These are phyloP conservation scores for Anguilla pacifica DNA, from an alignment of 2,797 vertebrate genomes.

Conservation along the genomic window DNA sequence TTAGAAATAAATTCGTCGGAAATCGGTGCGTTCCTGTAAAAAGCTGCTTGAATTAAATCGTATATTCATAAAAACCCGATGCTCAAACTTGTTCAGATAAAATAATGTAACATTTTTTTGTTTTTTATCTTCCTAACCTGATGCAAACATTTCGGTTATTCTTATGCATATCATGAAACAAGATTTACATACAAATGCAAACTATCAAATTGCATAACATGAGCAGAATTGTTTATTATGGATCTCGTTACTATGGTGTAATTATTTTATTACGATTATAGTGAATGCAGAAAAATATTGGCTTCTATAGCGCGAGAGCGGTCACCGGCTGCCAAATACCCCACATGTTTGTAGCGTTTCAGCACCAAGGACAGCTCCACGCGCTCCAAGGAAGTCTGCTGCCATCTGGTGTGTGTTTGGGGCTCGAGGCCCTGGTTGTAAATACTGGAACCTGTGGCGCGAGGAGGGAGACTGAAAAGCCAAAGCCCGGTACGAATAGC, in stretches of 20 bases:
- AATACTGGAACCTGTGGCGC: neutral
- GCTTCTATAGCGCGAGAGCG: neutral
- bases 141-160: neutral
- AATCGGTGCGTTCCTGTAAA: too few relatives aligned
- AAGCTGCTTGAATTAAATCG: neutral
- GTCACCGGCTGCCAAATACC: neutral
- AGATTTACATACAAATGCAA: neutral
- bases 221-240: neutral
- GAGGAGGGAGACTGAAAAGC: neutral
- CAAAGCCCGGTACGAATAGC: neutral
- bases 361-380: slow-evolving; percentile 63
- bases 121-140: neutral
- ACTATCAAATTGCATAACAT: neutral
- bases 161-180: neutral
- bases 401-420: slow-evolving; percentile 38
- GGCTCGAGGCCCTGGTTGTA: slow-evolving; percentile 6
- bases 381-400: slow-evolving; percentile 36
- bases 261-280: neutral
- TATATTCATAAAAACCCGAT: neutral
- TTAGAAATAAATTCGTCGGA: neutral
- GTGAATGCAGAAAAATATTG: neutral
- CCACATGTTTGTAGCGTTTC: slow-evolving; percentile 30
- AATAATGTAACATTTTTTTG: neutral
- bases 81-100: neutral
- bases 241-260: neutral